Percentiles rank a stretch among this genome's conserved stretches.
phyloP scores from a whole-genome alignment of 1,140 invertebrate genomes.

The Anoplolepis gracilipes region DNA sequence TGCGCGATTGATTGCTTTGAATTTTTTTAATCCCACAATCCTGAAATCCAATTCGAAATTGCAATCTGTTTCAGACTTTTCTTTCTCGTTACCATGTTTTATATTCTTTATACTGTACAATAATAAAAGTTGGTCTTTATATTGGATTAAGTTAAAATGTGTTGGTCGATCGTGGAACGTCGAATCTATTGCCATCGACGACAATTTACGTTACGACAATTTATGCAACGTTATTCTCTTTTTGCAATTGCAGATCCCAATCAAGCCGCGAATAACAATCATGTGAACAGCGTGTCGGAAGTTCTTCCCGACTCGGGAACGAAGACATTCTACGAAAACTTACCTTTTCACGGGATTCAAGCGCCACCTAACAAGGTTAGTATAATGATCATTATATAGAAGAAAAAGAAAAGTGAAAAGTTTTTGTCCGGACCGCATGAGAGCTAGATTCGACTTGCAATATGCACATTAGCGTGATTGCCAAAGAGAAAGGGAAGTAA shows the following conservation, averaged over 20 bases:
- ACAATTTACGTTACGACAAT: conserved; percentile 40
- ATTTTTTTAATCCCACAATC: neutral
- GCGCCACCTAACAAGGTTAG: conserved; percentile 95
- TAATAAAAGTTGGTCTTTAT: conserved; percentile 24
- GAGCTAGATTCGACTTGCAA: conserved; percentile 45
- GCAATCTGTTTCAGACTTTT: conserved; percentile 1
- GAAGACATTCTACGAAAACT: conserved; percentile 95
- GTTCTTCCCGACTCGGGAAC: conserved; percentile 84
- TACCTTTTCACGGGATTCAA: conserved; percentile 96
- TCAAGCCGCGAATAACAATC: conserved; percentile 83
- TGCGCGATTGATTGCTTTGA: neutral
- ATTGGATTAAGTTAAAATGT: conserved; percentile 43
- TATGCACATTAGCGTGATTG: conserved; percentile 13
- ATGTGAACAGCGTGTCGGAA: conserved; percentile 84
- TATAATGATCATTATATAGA: conserved; percentile 14
- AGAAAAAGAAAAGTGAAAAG: neutral
- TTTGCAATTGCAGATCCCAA: conserved; percentile 83
- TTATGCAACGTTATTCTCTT: conserved; percentile 60
- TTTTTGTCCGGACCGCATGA: conserved; percentile 40
- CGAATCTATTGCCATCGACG: neutral
- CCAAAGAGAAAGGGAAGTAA: neutral
- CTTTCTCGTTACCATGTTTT: conserved; percentile 13
- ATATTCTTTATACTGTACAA: conserved; percentile 8
- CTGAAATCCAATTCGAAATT: conserved; percentile 19
- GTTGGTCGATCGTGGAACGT: conserved; percentile 15